A percentile compares a stretch with the other conserved stretches of the same genome.
Conservation (phyloP, 2,113 vertebrate species). For the Suricata suricatta region DNA sequence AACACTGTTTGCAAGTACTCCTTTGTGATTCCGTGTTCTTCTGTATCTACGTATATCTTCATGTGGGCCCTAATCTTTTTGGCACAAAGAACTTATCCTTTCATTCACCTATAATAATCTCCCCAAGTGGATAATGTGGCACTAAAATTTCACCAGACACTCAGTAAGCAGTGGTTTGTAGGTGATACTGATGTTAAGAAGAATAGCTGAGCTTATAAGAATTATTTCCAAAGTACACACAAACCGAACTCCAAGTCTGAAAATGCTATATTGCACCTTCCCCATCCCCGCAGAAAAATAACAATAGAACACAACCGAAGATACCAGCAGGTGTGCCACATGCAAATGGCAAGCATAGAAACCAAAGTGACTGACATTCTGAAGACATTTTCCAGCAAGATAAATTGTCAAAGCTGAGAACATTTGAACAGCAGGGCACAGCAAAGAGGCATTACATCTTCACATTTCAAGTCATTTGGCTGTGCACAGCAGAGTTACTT, state of each 20-base stretch:
- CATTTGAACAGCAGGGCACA: conserved; percentile 82
- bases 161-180: not conserved
- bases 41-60: not conserved
- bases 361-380: conserved; percentile 79
- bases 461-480: conserved; percentile 82
- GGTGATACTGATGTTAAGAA: not conserved
- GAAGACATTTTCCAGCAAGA: conserved; percentile 81
- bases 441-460: conserved; percentile 80
- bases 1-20: not conserved
- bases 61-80: not conserved
- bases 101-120: conserved; percentile 24
- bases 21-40: conserved; percentile 5
- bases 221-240: conserved; percentile 40
- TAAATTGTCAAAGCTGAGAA: conserved; percentile 83
- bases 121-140: not conserved
- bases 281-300: conserved; percentile 57
- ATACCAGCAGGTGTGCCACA: conserved; percentile 77
- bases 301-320: conserved; percentile 71
- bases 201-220: conserved; percentile 3
- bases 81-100: not conserved
- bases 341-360: conserved; percentile 74
- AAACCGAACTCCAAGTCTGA: conserved; percentile 38
- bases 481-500: conserved; percentile 76
- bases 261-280: conserved; percentile 32
- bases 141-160: not conserved